Conservation (phyloP, 2,888 invertebrate species). For the Rhagonycha lutea region DNA sequence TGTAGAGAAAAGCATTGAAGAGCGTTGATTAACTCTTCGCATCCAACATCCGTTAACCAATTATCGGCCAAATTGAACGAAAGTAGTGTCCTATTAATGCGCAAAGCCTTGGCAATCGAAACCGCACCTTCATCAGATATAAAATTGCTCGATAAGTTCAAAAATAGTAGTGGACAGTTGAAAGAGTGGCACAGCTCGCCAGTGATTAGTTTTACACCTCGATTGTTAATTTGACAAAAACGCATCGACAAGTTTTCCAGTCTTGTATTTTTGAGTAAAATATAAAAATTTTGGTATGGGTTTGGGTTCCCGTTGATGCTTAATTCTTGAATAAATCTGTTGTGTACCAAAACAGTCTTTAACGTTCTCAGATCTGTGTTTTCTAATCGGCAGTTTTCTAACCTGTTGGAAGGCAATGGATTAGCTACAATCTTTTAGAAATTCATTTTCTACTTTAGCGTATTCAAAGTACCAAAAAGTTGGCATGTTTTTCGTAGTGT, state of each 20-base stretch:
- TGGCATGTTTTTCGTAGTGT: conserved; percentile 23
- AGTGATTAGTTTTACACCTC: conserved; percentile 42
- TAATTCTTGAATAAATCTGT: conserved; percentile 42
- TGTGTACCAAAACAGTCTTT: conserved; percentile 38
- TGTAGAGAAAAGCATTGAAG: conserved; percentile 44
- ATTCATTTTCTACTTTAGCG: conserved; percentile 22
- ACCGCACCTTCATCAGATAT: conserved; percentile 46
- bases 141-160: conserved; percentile 51
- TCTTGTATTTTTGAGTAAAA: conserved; percentile 39
- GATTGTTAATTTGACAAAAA: conserved; percentile 47
- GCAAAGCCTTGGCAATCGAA: conserved; percentile 45
- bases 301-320: conserved; percentile 51
- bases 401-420: conserved; percentile 34
- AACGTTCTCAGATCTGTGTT: conserved; percentile 44
- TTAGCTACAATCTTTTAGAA: not conserved
- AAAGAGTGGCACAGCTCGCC: conserved; percentile 38
- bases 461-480: conserved; percentile 16
- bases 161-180: conserved; percentile 38
- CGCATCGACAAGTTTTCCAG: conserved; percentile 45
- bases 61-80: conserved; percentile 46
- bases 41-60: conserved; percentile 42
- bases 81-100: conserved; percentile 43
- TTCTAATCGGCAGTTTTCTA: conserved; percentile 46
- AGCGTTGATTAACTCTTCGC: conserved; percentile 32
- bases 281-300: conserved; percentile 44